These are phyloP conservation scores for Psilanteris sp. DNA, from an alignment of 1,140 invertebrate species.

Conservation along the genomic window DNA sequence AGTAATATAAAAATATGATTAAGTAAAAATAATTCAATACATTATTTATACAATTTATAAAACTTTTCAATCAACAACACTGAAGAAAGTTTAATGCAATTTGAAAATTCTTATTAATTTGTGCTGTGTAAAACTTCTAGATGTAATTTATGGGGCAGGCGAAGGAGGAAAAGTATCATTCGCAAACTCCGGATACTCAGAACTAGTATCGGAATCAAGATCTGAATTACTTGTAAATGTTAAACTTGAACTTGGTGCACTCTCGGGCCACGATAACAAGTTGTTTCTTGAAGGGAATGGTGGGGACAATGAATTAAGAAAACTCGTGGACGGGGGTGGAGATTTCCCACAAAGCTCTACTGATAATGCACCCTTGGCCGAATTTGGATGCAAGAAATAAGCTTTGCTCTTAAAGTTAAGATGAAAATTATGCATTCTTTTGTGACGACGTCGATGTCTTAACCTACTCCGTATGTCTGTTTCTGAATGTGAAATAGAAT, in stretches of 20 bases:
- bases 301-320: slow-evolving; percentile 76
- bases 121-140: background rate
- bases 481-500: slow-evolving; percentile 77
- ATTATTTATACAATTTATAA: too few relatives aligned
- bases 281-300: slow-evolving; percentile 76
- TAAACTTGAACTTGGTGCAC: slow-evolving; percentile 75
- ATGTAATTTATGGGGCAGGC: slow-evolving; percentile 71
- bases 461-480: slow-evolving; percentile 75
- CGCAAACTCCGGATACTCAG: slow-evolving; percentile 78
- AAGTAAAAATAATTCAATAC: too few relatives aligned
- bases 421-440: slow-evolving; percentile 70
- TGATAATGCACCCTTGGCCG: slow-evolving; percentile 67
- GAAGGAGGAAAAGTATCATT: slow-evolving; percentile 77
- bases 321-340: slow-evolving; percentile 77
- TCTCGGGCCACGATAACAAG: slow-evolving; percentile 75
- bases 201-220: slow-evolving; percentile 76
- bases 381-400: slow-evolving; percentile 69
- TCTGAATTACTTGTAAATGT: slow-evolving; percentile 79
- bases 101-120: too few relatives aligned
- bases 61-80: too few relatives aligned
- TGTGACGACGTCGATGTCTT: slow-evolving; percentile 70
- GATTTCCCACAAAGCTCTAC: slow-evolving; percentile 74
- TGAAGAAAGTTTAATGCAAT: too few relatives aligned
- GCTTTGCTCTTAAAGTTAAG: slow-evolving; percentile 73
- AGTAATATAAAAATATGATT: too few relatives aligned